Base-by-base conservation (phyloP, 1,140 invertebrate genomes). In the Bombus impatiens region DNA sequence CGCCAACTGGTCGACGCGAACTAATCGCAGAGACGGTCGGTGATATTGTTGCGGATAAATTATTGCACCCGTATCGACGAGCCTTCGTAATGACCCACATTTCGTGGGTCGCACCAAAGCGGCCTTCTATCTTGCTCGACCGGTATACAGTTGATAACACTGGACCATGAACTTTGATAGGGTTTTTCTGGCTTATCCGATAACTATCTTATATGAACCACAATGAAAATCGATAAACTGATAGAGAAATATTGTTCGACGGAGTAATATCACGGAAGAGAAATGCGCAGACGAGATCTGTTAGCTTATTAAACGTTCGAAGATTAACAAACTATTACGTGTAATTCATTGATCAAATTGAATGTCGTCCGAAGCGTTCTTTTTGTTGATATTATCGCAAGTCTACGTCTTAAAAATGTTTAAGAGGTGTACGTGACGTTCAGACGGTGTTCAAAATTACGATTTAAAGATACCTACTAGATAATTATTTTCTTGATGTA, bases 21-120 rank as follows among this genome's bases (percentile, higher is more conserved):
- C 85, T 68, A 89, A 92, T 91, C 74, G 86, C 28, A 77, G 74
- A 82, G 79, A 87, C 85, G 82, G 62, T 57, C 80, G 82, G 78
- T 28, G 88, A 89, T 89, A 89, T 89, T 89, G 89, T 89, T 84
- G 89, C 78, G 82, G 79, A 79, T 90, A 90, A 90, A 90, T 87
- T 87, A 90, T 87, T 90, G 88, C 87, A 65, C 81, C 89, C 88
- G 76, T 71, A 90, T 90, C 87, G 89, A 87, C 86, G 86, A 77
- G 68, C 9, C 32, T 37, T 47, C 40, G 71, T 77, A 87, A 90
- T 87, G 86, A 87, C 83, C 84, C 86, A 82, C 76, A 85, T 90
- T 87, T 85, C 65, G 65, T 86, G 44, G 35, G 37, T 59, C 81
- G 70, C 84, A 84, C 67, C 72, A 13, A 57, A 13, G 8, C 76